These are phyloP conservation scores for Empidonax traillii DNA, from an alignment of 2,113 vertebrate species.

Conservation along the genomic window DNA sequence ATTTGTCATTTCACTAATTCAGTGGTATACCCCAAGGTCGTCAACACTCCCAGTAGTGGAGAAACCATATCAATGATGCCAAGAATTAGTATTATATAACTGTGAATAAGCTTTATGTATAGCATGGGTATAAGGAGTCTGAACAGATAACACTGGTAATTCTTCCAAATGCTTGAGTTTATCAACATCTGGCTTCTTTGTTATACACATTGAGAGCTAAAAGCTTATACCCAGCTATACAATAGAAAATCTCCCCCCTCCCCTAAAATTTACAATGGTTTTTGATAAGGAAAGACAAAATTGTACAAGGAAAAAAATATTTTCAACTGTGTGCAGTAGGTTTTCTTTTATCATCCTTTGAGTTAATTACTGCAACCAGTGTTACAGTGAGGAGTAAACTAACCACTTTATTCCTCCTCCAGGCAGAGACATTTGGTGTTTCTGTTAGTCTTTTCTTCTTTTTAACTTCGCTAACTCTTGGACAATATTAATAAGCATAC, in stretches of 20 bases:
- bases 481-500: not conserved
- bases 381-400: not conserved
- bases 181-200: not conserved
- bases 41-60: not conserved
- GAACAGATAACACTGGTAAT: accelerated
- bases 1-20: not conserved
- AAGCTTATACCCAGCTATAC: not conserved
- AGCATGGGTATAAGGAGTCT: not conserved
- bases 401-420: not conserved
- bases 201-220: not conserved
- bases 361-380: not conserved
- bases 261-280: not conserved
- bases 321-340: not conserved
- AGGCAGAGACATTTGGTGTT: accelerated
- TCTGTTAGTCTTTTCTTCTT: not conserved
- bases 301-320: not conserved
- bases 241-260: not conserved
- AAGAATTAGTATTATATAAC: not conserved
- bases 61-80: not conserved
- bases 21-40: not conserved
- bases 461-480: not conserved
- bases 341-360: not conserved
- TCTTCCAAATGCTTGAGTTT: not conserved
- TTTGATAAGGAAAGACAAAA: not conserved
- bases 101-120: not conserved